Evolutionary conservation across 2,888 invertebrate genomes (phyloP).

Genomic region (Teinopalpus imperialis): DNA sequence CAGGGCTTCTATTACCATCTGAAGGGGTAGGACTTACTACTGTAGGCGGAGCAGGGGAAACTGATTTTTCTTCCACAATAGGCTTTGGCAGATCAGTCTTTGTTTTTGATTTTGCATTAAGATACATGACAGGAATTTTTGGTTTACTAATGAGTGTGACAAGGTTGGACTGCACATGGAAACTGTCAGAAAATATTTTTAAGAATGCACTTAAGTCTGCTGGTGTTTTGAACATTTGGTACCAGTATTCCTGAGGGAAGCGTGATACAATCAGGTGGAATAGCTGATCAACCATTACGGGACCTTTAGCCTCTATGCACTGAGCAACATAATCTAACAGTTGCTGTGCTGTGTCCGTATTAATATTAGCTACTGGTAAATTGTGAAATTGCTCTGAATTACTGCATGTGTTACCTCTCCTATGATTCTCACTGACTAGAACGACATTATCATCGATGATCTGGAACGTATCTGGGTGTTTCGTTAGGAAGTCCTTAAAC

Average conservation of each 20-base stretch:
- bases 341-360: conserved; percentile 91
- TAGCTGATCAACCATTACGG: conserved; percentile 92
- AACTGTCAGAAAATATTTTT: conserved; percentile 96
- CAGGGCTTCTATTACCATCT: conserved; percentile 68
- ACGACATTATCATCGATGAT: conserved; percentile 93
- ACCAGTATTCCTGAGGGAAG: conserved; percentile 90
- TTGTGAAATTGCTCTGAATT: conserved; percentile 85
- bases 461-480: conserved; percentile 92
- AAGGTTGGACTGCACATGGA: conserved; percentile 95
- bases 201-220: conserved; percentile 95
- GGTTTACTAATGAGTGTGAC: conserved; percentile 91
- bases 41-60: conserved; percentile 59
- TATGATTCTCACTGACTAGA: conserved; percentile 86
- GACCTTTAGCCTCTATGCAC: conserved; percentile 90
- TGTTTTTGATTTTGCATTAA: conserved; percentile 73
- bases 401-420: conserved; percentile 85
- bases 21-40: conserved; percentile 72
- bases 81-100: conserved; percentile 79
- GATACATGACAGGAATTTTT: conserved; percentile 84
- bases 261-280: conserved; percentile 90
- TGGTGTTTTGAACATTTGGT: conserved; percentile 94
- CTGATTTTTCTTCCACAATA: conserved; percentile 61
- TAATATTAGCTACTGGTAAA: conserved; percentile 89
- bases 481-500: conserved; percentile 93
- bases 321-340: conserved; percentile 91